Percentiles rank a stretch among this genome's conserved stretches.
phyloP scores from a whole-genome alignment of 1,140 invertebrate genomes.

The Bathynomus jamesi region DNA sequence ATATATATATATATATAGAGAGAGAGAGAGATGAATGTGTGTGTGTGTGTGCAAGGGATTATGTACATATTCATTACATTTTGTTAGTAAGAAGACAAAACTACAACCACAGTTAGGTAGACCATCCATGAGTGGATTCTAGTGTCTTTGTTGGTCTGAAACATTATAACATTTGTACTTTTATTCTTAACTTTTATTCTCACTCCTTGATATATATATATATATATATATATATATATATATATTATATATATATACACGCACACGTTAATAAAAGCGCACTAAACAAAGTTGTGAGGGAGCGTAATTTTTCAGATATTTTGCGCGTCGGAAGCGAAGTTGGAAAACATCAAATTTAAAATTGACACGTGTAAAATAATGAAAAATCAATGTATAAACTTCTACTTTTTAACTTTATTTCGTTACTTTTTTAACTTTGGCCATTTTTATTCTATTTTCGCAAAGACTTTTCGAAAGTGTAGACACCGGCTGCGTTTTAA shows the following conservation, averaged over 20 bases:
- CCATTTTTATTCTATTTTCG: not conserved
- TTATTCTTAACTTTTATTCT: too few relatives aligned
- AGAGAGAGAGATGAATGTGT: too few relatives aligned
- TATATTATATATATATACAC: not conserved
- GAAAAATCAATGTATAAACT: not conserved
- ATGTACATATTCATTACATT: too few relatives aligned
- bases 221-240: too few relatives aligned
- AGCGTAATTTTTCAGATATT: not conserved
- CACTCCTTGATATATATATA: too few relatives aligned
- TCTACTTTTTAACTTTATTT: not conserved
- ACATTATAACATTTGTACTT: too few relatives aligned
- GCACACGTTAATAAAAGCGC: not conserved
- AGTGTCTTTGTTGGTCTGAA: too few relatives aligned
- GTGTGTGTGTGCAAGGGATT: slow-evolving; percentile 1
- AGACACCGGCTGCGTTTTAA: not conserved
- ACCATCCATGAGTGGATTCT: too few relatives aligned
- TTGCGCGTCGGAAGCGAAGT: not conserved
- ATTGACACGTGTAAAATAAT: not conserved
- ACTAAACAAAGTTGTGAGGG: not conserved
- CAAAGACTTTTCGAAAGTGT: not conserved
- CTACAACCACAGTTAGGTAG: too few relatives aligned
- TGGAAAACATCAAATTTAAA: not conserved
- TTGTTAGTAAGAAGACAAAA: too few relatives aligned
- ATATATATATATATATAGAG: too few relatives aligned
- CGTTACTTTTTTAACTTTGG: not conserved